phyloP scores from a whole-genome alignment of 1,140 invertebrate species.

The Triops cancriformis region DNA sequence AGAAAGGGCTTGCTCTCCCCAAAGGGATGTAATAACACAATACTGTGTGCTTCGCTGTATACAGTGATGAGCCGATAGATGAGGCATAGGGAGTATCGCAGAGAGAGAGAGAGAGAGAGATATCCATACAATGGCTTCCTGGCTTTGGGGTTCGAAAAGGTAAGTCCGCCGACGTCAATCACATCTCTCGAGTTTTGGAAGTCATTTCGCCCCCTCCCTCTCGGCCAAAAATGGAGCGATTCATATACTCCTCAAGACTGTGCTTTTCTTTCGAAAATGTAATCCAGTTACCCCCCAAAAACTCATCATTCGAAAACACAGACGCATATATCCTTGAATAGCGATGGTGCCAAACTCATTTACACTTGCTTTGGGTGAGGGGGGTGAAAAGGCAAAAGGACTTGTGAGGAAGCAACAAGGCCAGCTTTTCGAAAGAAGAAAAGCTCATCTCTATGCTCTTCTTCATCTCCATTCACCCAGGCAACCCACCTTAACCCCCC shows the following conservation, averaged over 20 bases:
- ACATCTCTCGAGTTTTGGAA: neutral
- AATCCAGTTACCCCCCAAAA: neutral
- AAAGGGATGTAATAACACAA: neutral
- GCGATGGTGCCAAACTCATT: slow-evolving; percentile 12
- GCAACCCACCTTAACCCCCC: neutral
- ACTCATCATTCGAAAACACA: neutral
- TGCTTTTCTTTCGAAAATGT: neutral
- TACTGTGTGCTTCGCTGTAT: slow-evolving; percentile 28
- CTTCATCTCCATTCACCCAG: neutral
- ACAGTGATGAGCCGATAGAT: slow-evolving; percentile 20
- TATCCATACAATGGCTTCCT: slow-evolving; percentile 31
- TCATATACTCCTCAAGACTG: neutral
- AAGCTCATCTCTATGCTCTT: neutral
- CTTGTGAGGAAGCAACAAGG: too few species aligned
- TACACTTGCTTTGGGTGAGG: neutral
- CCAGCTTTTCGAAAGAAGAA: neutral
- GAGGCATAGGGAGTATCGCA: neutral
- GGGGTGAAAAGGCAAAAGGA: neutral
- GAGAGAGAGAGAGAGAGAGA: slow-evolving; percentile 29
- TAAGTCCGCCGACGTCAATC: slow-evolving; percentile 9
- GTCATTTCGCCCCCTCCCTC: neutral
- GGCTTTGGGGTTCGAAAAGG: neutral
- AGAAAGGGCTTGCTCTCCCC: neutral
- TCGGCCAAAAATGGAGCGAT: neutral
- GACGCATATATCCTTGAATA: neutral